Percentiles rank a stretch among this genome's conserved stretches.
These are phyloP conservation scores for Drosophila prolongata DNA, from an alignment of 2,888 invertebrate species.

Conservation along the genomic window DNA sequence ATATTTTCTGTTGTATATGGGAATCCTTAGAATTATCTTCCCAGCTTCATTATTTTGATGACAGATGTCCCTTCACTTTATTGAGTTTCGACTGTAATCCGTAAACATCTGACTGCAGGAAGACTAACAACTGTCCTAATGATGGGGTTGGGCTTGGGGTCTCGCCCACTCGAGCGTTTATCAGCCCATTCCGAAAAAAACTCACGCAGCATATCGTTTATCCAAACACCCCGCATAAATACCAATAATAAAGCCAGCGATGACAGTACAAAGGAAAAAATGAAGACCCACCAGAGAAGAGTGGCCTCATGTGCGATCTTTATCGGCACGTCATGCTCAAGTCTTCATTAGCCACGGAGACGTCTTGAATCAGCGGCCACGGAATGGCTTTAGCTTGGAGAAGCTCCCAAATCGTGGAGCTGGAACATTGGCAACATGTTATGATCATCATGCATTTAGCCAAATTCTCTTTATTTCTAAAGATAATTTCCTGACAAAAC, in stretches of 20 bases:
- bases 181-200: constrained; percentile 52
- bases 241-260: constrained; percentile 36
- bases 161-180: constrained; percentile 55
- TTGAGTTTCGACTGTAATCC: constrained; percentile 7
- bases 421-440: constrained; percentile 36
- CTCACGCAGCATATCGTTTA: constrained; percentile 25
- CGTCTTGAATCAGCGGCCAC: constrained; percentile 54
- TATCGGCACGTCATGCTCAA: constrained; percentile 81
- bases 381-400: constrained; percentile 8
- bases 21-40: too few relatives aligned
- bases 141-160: constrained; percentile 39
- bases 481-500: too few relatives aligned
- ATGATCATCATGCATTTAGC: constrained; percentile 62
- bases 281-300: constrained; percentile 4
- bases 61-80: neutral
- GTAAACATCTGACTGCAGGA: constrained; percentile 52
- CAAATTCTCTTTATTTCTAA: neutral
- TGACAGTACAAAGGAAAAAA: constrained; percentile 21
- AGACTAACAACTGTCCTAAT: constrained; percentile 75
- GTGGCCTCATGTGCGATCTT: constrained; percentile 60
- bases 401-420: constrained; percentile 40
- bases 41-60: neutral
- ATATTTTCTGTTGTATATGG: too few relatives aligned
- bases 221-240: constrained; percentile 33
- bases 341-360: constrained; percentile 80